Conservation (phyloP, 2,888 invertebrate genomes). For the Cylloceria caligata region DNA sequence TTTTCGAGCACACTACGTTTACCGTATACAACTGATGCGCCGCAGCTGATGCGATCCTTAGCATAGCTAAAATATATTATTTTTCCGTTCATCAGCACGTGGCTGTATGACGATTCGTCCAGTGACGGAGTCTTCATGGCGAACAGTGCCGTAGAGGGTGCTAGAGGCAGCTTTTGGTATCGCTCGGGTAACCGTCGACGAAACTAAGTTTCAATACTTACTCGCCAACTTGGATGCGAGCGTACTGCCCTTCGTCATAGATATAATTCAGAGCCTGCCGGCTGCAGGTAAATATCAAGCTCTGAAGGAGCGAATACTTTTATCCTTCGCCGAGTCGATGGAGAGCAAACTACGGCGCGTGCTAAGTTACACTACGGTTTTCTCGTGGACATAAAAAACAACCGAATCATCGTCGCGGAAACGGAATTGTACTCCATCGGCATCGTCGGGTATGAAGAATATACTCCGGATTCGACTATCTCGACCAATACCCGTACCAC, state of each 20-base stretch:
- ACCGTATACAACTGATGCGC: neutral
- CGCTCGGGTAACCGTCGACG: constrained; percentile 3
- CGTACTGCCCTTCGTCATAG: constrained; percentile 20
- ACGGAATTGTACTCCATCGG: neutral
- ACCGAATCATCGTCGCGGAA: neutral
- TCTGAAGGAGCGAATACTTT: constrained; percentile 38
- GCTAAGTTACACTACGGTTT: neutral
- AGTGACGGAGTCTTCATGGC: neutral
- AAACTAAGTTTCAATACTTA: constrained; percentile 19
- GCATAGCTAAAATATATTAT: no score
- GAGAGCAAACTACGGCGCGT: constrained; percentile 51
- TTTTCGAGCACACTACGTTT: neutral
- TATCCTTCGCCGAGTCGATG: constrained; percentile 38
- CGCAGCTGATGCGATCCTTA: neutral
- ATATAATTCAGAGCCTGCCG: constrained; percentile 40
- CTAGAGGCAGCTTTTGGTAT: constrained; percentile 33
- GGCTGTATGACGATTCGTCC: neutral
- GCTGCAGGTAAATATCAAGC: constrained; percentile 20
- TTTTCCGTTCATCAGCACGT: neutral
- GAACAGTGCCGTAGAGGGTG: constrained; percentile 27
- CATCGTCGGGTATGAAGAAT: neutral
- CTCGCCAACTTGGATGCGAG: constrained; percentile 28
- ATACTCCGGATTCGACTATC: neutral
- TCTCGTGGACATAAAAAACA: neutral
- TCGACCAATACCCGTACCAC: neutral